Conservation (phyloP, 2,797 vertebrate genomes). For the Astyanax mexicanus region DNA sequence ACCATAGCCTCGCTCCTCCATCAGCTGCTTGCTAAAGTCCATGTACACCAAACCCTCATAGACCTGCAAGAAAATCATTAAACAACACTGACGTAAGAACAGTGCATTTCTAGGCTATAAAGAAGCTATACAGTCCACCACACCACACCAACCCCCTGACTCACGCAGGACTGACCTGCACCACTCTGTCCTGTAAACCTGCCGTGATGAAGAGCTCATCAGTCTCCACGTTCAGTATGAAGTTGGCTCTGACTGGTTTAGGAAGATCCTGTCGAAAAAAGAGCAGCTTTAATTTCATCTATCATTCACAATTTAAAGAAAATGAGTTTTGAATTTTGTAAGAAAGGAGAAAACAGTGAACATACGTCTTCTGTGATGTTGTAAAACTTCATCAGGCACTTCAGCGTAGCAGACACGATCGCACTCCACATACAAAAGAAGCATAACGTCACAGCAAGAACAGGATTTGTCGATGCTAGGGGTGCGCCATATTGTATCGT, state of each 20-base stretch:
- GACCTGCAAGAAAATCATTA: constrained; percentile 69
- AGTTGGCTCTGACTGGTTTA: constrained; percentile 80
- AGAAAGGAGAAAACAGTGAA: neutral
- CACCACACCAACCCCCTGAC: neutral
- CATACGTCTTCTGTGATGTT: constrained; percentile 83
- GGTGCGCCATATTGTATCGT: too few relatives aligned
- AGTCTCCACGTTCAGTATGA: constrained; percentile 85
- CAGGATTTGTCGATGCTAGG: too few relatives aligned
- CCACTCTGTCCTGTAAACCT: constrained; percentile 84
- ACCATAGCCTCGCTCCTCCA: constrained; percentile 83
- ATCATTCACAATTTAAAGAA: neutral
- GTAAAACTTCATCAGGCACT: constrained; percentile 86
- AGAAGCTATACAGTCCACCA: neutral
- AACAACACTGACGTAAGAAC: neutral
- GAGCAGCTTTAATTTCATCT: neutral
- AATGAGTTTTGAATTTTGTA: neutral
- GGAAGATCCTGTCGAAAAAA: constrained; percentile 81
- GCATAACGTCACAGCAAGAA: neutral
- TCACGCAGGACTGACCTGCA: constrained; percentile 74
- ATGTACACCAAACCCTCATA: constrained; percentile 87
- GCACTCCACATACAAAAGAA: constrained; percentile 69
- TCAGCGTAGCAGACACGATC: constrained; percentile 84
- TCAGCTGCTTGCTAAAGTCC: constrained; percentile 82
- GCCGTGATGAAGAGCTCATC: constrained; percentile 87
- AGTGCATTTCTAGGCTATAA: neutral